A percentile compares a stretch with the other conserved stretches of the same genome.
phyloP scores from a whole-genome alignment of 2,113 vertebrate species.

The Psophia crepitans region DNA sequence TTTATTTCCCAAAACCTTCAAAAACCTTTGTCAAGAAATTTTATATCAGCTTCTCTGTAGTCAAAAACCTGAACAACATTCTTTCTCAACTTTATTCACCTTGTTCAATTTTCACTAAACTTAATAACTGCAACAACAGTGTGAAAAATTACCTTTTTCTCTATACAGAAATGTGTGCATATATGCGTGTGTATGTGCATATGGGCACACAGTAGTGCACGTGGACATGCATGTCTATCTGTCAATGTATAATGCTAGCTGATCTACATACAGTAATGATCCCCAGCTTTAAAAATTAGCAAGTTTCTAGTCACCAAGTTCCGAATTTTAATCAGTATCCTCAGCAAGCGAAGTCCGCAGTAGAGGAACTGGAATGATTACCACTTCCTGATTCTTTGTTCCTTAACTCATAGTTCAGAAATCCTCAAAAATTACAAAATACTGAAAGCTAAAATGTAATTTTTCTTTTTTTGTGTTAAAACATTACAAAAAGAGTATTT shows the following conservation, averaged over 20 bases:
- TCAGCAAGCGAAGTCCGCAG: not conserved
- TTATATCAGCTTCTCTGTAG: not conserved
- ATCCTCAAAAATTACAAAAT: not conserved
- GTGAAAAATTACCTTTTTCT: not conserved
- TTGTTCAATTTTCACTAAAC: not conserved
- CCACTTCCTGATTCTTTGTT: not conserved
- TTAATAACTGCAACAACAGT: not conserved
- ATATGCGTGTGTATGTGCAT: not conserved
- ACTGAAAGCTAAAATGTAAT: not conserved
- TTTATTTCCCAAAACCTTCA: not conserved
- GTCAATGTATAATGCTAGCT: not conserved
- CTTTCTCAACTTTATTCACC: not conserved
- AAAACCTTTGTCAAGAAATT: not conserved
- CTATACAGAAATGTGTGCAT: not conserved
- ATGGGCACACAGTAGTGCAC: not conserved
- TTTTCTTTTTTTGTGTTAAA: not conserved
- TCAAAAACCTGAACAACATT: not conserved
- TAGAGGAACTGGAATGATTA: not conserved
- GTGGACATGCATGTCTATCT: fast-evolving
- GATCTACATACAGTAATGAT: not conserved
- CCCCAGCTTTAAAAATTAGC: not conserved
- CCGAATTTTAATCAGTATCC: not conserved
- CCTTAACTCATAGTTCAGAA: not conserved
- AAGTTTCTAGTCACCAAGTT: not conserved
- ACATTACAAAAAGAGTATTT: not conserved